phyloP scores from a whole-genome alignment of 2,113 vertebrate genomes.

The Xerus inauris region DNA sequence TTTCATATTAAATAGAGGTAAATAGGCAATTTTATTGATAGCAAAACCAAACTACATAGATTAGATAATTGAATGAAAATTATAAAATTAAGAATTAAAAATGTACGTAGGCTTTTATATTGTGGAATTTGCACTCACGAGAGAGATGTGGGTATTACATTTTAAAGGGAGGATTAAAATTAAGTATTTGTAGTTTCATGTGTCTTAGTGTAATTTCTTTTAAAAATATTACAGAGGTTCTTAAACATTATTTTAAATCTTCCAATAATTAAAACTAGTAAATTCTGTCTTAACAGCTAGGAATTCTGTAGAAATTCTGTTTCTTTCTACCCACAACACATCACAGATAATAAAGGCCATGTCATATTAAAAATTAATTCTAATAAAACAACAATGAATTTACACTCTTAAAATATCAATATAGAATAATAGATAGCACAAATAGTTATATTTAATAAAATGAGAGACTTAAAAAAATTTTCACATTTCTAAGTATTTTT shows the following conservation, averaged over 20 bases:
- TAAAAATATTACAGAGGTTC: background rate
- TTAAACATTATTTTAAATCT: slow-evolving; percentile 37
- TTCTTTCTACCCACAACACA: slow-evolving; percentile 26
- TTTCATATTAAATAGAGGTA: background rate
- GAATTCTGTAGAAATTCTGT: slow-evolving; percentile 58
- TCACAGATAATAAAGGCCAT: slow-evolving; percentile 61
- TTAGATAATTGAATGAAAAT: background rate
- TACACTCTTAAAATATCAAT: slow-evolving; percentile 43
- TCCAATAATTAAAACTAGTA: slow-evolving; percentile 61
- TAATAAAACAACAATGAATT: slow-evolving; percentile 60
- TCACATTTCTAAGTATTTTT: background rate
- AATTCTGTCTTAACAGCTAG: slow-evolving; percentile 27
- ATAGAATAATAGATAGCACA: slow-evolving; percentile 28
- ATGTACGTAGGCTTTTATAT: background rate
- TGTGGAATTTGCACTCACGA: background rate
- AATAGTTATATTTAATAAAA: background rate
- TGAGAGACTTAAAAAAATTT: background rate
- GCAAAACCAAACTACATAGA: background rate
- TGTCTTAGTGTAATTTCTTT: background rate
- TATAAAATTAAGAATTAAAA: slow-evolving; percentile 13
- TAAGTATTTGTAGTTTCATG: background rate
- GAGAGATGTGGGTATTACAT: background rate
- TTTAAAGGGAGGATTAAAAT: background rate
- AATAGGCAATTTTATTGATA: background rate
- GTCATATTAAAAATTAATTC: slow-evolving; percentile 66